A percentile compares a stretch with the other conserved stretches of the same genome.
These are phyloP conservation scores for Rutpela maculata DNA, from an alignment of 2,888 invertebrate species.

Conservation along the genomic window DNA sequence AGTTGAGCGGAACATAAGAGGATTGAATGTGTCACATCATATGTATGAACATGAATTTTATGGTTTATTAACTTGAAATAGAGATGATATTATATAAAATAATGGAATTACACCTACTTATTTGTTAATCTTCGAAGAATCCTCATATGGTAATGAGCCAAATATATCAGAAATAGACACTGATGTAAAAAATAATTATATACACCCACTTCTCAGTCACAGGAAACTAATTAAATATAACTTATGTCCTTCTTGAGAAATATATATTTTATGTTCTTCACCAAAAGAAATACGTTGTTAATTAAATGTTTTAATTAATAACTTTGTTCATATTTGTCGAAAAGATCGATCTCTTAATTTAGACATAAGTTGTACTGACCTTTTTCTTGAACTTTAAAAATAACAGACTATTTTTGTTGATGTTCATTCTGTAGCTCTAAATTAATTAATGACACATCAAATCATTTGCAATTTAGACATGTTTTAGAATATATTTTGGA, in stretches of 20 bases:
- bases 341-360: constrained; percentile 3
- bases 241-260: background rate
- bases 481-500: too few species aligned
- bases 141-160: background rate
- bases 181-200: constrained; percentile 3
- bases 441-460: too few species aligned
- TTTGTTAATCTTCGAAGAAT: background rate
- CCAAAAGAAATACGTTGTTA: background rate
- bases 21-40: too few species aligned
- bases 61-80: too few species aligned
- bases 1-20: too few species aligned
- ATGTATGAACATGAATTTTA: too few species aligned
- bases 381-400: background rate
- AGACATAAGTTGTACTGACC: background rate
- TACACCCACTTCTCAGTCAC: background rate
- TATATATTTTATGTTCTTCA: background rate
- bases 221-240: constrained; percentile 3
- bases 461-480: too few species aligned
- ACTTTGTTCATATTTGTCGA: background rate
- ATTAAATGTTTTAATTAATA: background rate
- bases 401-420: background rate
- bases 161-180: background rate
- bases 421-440: too few species aligned
- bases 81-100: too few species aligned
- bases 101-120: background rate